Conservation (phyloP, 2,113 vertebrate genomes). For the Archocentrus centrarchus region DNA sequence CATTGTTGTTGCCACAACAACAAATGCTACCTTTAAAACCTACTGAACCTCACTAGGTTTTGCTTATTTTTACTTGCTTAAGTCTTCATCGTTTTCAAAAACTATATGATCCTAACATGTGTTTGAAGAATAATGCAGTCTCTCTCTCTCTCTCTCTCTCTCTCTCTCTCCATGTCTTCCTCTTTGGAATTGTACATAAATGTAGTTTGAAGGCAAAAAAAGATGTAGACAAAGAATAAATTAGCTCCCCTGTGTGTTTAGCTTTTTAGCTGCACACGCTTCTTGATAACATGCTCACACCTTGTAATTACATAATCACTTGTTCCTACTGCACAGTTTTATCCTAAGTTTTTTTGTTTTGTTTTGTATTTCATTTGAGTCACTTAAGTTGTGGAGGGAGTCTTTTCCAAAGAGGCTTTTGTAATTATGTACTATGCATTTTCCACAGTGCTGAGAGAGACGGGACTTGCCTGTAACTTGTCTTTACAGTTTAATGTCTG, state of each 20-base stretch:
- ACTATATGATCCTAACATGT: background rate
- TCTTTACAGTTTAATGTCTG: conserved; percentile 28
- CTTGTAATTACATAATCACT: conserved; percentile 35
- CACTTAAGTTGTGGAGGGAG: conserved; percentile 45
- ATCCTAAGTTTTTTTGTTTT: conserved; percentile 7
- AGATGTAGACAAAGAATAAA: background rate
- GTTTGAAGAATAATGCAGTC: conserved; percentile 30
- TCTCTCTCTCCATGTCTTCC: background rate
- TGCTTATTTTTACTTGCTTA: background rate
- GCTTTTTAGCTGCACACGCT: conserved; percentile 5
- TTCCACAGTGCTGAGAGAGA: conserved; percentile 42
- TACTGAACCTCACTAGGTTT: conserved; percentile 7
- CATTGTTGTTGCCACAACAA: conserved; percentile 27
- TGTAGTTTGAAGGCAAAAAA: conserved; percentile 37
- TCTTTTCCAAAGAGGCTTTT: conserved; percentile 37
- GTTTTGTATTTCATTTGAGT: conserved; percentile 52
- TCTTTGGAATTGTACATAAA: conserved; percentile 47
- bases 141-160: too few species aligned
- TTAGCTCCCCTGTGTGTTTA: background rate
- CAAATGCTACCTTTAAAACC: conserved; percentile 1
- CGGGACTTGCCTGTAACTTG: conserved; percentile 42
- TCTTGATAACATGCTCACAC: conserved; percentile 27
- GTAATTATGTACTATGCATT: conserved; percentile 68
- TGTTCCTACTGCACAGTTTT: conserved; percentile 52
- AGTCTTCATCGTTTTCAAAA: background rate